Conservation (phyloP, 2,113 vertebrate species). For the Saimiri boliviensis region DNA sequence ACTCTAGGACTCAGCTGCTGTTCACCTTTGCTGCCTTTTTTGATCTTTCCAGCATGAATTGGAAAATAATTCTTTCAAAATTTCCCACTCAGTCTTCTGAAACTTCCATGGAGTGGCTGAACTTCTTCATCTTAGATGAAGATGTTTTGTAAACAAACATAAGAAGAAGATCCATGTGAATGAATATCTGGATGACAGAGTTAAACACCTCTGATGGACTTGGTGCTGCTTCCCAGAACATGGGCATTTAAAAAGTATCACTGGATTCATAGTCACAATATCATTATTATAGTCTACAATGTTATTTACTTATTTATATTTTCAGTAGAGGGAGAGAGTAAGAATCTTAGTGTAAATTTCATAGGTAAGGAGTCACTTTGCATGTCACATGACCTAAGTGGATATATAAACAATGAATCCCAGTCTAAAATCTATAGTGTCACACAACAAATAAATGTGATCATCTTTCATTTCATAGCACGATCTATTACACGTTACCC, state of each 20-base stretch:
- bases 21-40: background rate
- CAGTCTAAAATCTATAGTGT: conserved; percentile 71
- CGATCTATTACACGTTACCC: conserved; percentile 66
- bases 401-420: conserved; percentile 69
- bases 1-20: background rate
- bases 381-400: conserved; percentile 74
- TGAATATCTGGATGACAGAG: background rate
- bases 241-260: background rate
- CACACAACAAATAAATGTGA: conserved; percentile 73
- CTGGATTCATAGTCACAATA: background rate
- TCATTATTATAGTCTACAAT: background rate
- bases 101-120: background rate
- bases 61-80: background rate
- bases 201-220: background rate
- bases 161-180: background rate
- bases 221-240: background rate
- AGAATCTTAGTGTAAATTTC: background rate
- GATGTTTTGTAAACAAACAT: background rate
- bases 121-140: background rate
- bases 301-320: background rate
- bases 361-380: background rate
- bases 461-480: conserved; percentile 79
- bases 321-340: background rate
- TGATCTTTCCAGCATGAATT: background rate
- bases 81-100: background rate